A percentile compares a stretch with the other conserved stretches of the same genome.
These are phyloP conservation scores for Meleagris gallopavo DNA, from an alignment of 2,113 vertebrate species.

Conservation along the genomic window DNA sequence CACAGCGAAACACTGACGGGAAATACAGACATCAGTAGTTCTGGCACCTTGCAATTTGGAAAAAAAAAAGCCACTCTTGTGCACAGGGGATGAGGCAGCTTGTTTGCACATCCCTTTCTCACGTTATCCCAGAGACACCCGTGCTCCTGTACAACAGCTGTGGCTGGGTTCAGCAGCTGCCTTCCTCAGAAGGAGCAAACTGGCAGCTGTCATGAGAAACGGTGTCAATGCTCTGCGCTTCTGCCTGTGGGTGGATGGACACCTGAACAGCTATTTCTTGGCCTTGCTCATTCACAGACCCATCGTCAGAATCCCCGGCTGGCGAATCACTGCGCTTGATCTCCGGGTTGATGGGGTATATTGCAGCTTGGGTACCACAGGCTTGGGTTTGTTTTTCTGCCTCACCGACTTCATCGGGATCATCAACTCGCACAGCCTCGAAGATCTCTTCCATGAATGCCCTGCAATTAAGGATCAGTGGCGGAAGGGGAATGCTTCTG, in stretches of 20 bases:
- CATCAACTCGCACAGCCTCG: slow-evolving; percentile 81
- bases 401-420: slow-evolving; percentile 72
- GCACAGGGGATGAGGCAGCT: slow-evolving; percentile 16
- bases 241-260: slow-evolving; percentile 79
- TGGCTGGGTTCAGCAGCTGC: slow-evolving; percentile 31
- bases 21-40: slow-evolving; percentile 14
- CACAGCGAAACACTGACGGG: slow-evolving; percentile 23
- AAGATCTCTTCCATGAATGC: slow-evolving; percentile 81
- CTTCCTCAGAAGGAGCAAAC: slow-evolving; percentile 69
- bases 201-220: slow-evolving; percentile 77
- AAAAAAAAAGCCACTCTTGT: background rate
- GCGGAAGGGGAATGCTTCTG: slow-evolving; percentile 92
- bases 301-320: slow-evolving; percentile 79
- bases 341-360: slow-evolving; percentile 72
- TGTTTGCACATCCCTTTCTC: slow-evolving; percentile 4
- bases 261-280: slow-evolving; percentile 85
- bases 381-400: slow-evolving; percentile 62
- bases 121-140: background rate
- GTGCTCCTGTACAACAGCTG: background rate
- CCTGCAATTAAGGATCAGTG: slow-evolving; percentile 90
- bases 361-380: slow-evolving; percentile 40
- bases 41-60: slow-evolving; percentile 52
- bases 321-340: slow-evolving; percentile 79
- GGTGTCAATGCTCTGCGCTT: slow-evolving; percentile 68
- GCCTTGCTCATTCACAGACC: slow-evolving; percentile 76